A percentile compares a stretch with the other conserved stretches of the same genome.
Conservation (phyloP, 1,140 invertebrate species). For the Leptopilina boulardi region DNA sequence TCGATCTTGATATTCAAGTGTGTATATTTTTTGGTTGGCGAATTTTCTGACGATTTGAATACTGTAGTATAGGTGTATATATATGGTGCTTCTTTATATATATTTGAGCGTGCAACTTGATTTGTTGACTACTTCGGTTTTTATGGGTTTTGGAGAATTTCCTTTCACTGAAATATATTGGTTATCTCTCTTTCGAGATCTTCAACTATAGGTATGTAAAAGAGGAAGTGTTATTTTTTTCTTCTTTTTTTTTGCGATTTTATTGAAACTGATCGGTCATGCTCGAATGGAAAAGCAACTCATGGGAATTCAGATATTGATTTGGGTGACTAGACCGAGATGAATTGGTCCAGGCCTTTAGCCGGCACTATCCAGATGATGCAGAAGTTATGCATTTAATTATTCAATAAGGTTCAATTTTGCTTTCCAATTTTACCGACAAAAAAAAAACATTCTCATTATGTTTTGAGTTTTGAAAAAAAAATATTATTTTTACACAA, state of each 20-base stretch:
- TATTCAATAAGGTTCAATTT: not conserved
- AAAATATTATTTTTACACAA: too few species aligned
- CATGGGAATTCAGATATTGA: slow-evolving; percentile 61
- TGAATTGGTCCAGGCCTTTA: slow-evolving; percentile 56
- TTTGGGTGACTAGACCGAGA: slow-evolving; percentile 54
- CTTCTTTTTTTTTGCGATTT: too few species aligned
- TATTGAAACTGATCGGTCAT: slow-evolving; percentile 55
- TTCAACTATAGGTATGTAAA: slow-evolving; percentile 43
- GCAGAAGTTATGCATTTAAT: slow-evolving; percentile 44
- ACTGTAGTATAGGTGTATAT: too few species aligned
- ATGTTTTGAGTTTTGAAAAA: too few species aligned
- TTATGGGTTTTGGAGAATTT: not conserved
- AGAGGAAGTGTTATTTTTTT: slow-evolving; percentile 53
- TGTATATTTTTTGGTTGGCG: not conserved
- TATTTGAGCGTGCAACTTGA: not conserved
- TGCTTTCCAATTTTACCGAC: not conserved
- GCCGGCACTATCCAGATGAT: slow-evolving; percentile 47
- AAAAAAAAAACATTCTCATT: not conserved
- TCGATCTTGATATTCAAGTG: slow-evolving; percentile 2
- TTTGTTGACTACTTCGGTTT: not conserved
- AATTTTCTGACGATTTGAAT: slow-evolving; percentile 8
- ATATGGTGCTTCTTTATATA: too few species aligned
- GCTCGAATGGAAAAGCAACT: slow-evolving; percentile 48
- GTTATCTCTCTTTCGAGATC: not conserved
- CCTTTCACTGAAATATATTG: not conserved